A percentile compares a stretch with the other conserved stretches of the same genome.
phyloP scores from a whole-genome alignment of 1,140 invertebrate species.

The Drosophila truncata region DNA sequence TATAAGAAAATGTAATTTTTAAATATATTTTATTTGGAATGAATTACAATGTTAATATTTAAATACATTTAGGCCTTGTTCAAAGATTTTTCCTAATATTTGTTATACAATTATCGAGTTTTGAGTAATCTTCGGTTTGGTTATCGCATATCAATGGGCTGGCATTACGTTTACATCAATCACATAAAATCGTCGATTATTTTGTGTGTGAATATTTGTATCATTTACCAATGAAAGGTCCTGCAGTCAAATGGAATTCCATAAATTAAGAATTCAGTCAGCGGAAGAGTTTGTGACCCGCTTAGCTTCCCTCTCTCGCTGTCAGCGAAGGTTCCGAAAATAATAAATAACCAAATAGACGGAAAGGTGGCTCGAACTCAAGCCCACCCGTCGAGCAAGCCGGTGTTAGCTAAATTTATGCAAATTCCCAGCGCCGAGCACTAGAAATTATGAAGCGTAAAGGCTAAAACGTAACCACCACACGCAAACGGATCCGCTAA shows the following conservation, averaged over 20 bases:
- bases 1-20: not conserved
- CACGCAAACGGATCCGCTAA: conserved; percentile 24
- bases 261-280: not conserved
- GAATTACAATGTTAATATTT: conserved; percentile 18
- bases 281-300: conserved; percentile 1
- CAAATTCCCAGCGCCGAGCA: conserved; percentile 31
- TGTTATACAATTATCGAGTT: conserved; percentile 4
- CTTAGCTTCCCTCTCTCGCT: conserved; percentile 10
- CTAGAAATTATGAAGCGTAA: conserved; percentile 66
- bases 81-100: conserved; percentile 34
- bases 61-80: conserved; percentile 15
- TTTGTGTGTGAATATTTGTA: conserved; percentile 3
- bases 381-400: conserved; percentile 3
- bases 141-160: conserved; percentile 44
- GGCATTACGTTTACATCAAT: conserved; percentile 59
- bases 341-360: conserved; percentile 54
- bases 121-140: conserved; percentile 10
- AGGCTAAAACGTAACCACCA: conserved; percentile 35
- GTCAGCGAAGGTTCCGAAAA: conserved; percentile 35
- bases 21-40: conserved; percentile 29
- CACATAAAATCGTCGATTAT: conserved; percentile 47
- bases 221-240: not conserved
- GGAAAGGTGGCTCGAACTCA: conserved; percentile 5
- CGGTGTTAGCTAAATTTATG: conserved; percentile 53
- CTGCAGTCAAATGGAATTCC: not conserved